A percentile compares a stretch with the other conserved stretches of the same genome.
These are phyloP conservation scores for Dysmachus trigonus DNA, from an alignment of 2,888 invertebrate genomes.

Conservation along the genomic window DNA sequence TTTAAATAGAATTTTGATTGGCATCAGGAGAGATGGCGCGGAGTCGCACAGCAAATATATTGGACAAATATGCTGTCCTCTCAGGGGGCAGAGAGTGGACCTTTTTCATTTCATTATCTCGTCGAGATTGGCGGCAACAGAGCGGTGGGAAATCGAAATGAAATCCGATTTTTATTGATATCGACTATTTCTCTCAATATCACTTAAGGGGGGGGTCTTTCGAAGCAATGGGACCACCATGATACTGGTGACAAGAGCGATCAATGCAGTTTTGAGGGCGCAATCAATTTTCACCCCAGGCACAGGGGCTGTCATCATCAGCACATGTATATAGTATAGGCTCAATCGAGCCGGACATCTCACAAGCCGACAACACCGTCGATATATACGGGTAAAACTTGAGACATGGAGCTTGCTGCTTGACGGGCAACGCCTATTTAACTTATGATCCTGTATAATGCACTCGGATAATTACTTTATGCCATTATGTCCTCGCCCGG, in stretches of 20 bases:
- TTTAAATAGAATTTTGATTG: not conserved
- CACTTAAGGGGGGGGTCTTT: not conserved
- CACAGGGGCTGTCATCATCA: not conserved
- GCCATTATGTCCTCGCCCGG: conserved; percentile 21
- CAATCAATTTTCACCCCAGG: not conserved
- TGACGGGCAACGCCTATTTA: not conserved
- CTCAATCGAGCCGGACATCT: not conserved
- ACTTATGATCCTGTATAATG: conserved; percentile 33
- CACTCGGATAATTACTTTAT: conserved; percentile 32
- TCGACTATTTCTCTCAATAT: not conserved
- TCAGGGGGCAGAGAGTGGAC: not conserved
- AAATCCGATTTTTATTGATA: not conserved
- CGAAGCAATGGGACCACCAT: not conserved
- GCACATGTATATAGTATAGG: not conserved
- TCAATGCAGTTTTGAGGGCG: not conserved
- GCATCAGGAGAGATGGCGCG: not conserved
- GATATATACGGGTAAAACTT: not conserved
- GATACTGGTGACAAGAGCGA: not conserved
- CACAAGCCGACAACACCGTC: not conserved
- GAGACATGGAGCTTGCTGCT: not conserved
- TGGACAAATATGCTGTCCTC: not conserved
- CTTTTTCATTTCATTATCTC: not conserved
- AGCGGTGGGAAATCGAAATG: not conserved
- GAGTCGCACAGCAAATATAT: not conserved
- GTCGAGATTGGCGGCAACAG: not conserved